Evolutionary conservation across 2,113 vertebrate genomes (phyloP).

Genomic region (Gallinago media): DNA sequence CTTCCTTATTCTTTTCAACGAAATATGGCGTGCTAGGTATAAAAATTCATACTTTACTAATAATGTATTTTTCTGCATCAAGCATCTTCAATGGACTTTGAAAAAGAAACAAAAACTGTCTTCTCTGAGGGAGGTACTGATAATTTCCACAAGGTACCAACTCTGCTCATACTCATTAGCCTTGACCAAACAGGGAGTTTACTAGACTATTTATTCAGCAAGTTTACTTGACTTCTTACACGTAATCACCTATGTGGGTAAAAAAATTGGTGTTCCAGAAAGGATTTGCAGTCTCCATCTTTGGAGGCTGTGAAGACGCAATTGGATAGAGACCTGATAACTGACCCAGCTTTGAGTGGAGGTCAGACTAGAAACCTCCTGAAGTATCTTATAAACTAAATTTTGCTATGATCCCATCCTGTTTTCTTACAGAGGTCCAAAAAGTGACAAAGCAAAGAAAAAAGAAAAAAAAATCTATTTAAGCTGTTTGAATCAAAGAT

Average conservation of each 20-base stretch:
- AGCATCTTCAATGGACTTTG: not conserved
- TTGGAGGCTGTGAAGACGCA: not conserved
- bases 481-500: not conserved
- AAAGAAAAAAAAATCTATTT: not conserved
- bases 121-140: not conserved
- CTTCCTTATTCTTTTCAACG: not conserved
- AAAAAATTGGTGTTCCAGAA: not conserved
- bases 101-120: not conserved
- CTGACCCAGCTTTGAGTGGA: not conserved
- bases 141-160: not conserved
- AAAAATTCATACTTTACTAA: not conserved
- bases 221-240: not conserved
- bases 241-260: not conserved
- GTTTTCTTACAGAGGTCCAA: not conserved
- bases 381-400: not conserved
- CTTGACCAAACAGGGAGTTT: not conserved
- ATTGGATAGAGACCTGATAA: not conserved
- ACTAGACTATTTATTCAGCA: not conserved
- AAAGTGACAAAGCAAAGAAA: not conserved
- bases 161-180: not conserved
- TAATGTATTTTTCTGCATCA: not conserved
- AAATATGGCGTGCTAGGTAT: not conserved
- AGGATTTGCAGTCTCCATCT: not conserved
- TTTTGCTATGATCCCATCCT: not conserved
- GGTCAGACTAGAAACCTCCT: not conserved